These are phyloP conservation scores for Gallinago paraguaiae DNA, from an alignment of 2,113 vertebrate species.

Conservation along the genomic window DNA sequence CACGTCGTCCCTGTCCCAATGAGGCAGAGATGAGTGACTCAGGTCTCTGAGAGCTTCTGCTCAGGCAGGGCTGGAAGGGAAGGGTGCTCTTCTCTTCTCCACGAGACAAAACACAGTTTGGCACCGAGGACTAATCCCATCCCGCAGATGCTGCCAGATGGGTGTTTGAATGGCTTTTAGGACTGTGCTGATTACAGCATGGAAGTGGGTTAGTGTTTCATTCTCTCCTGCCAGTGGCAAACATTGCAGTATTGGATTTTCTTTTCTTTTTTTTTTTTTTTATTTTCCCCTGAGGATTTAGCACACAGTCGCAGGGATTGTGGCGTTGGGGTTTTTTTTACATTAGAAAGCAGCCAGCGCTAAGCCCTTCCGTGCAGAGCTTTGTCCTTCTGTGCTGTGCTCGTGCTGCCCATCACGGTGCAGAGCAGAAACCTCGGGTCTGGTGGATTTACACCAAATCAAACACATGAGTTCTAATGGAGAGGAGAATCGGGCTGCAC, in stretches of 20 bases:
- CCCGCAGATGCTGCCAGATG: background rate
- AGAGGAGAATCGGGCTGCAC: background rate
- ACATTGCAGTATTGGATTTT: background rate
- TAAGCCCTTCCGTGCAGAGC: background rate
- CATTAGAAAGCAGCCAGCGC: background rate
- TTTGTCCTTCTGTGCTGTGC: background rate
- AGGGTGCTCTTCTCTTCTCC: background rate
- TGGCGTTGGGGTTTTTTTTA: background rate
- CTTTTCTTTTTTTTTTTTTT: background rate
- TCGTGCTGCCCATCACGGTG: background rate
- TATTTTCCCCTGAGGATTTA: background rate
- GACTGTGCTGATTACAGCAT: background rate
- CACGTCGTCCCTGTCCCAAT: accelerated
- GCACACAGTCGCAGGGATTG: background rate
- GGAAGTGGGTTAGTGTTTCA: constrained; percentile 4
- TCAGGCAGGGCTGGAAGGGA: background rate
- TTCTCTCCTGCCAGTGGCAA: background rate
- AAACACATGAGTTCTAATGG: background rate
- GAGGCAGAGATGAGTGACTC: background rate
- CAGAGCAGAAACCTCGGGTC: background rate
- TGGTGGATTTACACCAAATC: background rate
- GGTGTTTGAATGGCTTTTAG: background rate
- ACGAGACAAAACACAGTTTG: accelerated
- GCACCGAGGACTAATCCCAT: background rate
- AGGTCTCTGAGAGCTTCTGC: background rate